phyloP scores from a whole-genome alignment of 2,113 vertebrate species.

The Gulo gulo region DNA sequence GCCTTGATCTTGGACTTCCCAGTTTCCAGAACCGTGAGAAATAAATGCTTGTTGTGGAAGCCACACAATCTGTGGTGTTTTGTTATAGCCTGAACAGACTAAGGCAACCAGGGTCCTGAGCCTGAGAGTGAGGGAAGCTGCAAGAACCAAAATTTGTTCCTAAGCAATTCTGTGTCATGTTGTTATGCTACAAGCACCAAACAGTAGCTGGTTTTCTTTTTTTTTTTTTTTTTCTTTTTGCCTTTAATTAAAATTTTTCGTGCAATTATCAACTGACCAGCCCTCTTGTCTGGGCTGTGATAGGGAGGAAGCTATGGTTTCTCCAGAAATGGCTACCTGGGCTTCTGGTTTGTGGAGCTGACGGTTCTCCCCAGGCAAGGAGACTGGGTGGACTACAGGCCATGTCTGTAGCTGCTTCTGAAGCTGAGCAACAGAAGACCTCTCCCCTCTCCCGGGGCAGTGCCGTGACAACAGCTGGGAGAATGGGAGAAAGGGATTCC shows the following conservation, averaged over 20 bases:
- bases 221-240: not conserved
- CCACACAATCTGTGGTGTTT: not conserved
- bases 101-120: not conserved
- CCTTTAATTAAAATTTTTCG: not conserved
- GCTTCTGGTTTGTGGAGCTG: not conserved
- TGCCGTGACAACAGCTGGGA: not conserved
- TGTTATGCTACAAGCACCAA: not conserved
- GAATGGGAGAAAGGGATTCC: not conserved
- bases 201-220: not conserved
- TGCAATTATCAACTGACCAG: not conserved
- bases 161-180: not conserved
- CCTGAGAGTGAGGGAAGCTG: not conserved
- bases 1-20: not conserved
- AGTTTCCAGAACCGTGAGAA: not conserved
- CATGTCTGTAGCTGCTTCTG: not conserved
- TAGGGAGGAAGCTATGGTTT: not conserved
- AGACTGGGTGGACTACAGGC: not conserved
- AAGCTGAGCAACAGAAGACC: not conserved
- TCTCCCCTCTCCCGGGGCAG: rapidly evolving
- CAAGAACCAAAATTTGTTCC: not conserved
- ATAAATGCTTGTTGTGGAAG: not conserved
- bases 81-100: not conserved
- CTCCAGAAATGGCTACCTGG: not conserved
- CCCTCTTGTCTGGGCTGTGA: not conserved
- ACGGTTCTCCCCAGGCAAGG: not conserved